These are phyloP conservation scores for Petrosia ficiformis DNA, from an alignment of 37 sponge, comb jelly and placozoan species.

Conservation along the genomic window DNA sequence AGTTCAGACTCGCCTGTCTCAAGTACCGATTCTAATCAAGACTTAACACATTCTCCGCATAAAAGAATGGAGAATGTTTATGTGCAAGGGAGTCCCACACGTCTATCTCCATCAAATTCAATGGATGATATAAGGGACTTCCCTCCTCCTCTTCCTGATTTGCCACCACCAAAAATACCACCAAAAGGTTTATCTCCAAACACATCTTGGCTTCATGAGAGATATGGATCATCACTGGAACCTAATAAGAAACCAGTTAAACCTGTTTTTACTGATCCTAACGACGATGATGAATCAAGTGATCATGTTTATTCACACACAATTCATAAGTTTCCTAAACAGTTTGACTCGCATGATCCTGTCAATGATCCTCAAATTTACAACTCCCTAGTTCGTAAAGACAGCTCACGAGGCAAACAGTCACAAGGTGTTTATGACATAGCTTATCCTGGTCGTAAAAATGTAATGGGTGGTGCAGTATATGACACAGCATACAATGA, in stretches of 20 bases:
- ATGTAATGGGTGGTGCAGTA: background rate
- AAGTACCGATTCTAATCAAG: background rate
- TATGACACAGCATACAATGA: background rate
- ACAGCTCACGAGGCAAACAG: background rate
- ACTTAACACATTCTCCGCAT: background rate
- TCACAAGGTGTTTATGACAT: background rate
- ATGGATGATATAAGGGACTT: background rate
- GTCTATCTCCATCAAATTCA: background rate
- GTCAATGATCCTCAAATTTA: background rate
- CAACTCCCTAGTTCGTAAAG: background rate
- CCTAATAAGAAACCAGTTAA: background rate
- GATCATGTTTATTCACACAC: conserved; percentile 12
- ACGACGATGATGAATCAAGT: background rate
- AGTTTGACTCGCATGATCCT: background rate
- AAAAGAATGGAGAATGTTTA: background rate
- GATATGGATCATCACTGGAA: background rate
- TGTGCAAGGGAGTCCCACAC: background rate
- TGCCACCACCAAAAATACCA: conserved; percentile 6
- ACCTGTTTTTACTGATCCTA: background rate
- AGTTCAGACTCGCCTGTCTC: background rate
- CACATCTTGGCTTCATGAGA: background rate
- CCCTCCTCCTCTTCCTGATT: conserved; percentile 2
- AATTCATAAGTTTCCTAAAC: background rate
- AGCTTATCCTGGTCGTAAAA: background rate
- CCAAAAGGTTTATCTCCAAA: conserved; percentile 1